Evolutionary conservation across 1,140 invertebrate genomes (phyloP), one percentile per base, ranked within the genome.

Genomic region (Andricus grossulariae): DNA sequence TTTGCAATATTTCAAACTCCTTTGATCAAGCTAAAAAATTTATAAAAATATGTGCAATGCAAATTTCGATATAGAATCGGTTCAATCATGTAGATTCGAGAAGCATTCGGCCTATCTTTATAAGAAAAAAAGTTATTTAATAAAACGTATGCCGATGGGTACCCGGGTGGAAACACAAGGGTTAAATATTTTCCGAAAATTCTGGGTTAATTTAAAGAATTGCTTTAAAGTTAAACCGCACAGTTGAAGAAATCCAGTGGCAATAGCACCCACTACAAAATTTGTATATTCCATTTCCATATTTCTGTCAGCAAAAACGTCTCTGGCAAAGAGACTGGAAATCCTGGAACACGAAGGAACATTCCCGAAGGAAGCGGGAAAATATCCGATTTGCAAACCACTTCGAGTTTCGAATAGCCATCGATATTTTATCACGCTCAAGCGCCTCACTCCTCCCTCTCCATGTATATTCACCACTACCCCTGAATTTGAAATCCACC

Each of bases 371-470:
- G 77, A 77, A 83, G 60, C 80, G 21, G 60, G 82, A 81, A 85
- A 85, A 85, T 85, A 78, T 76, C 70, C 84, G 84, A 85, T 85
- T 85, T 82, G 83, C 83, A 85, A 85, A 81, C 84, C 80, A 85
- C 84, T 84, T 81, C 80, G 80, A 84, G 80, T 84, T 81, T 84
- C 76, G 80, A 84, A 83, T 77, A 80, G 74, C 80, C 83, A 77
- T 75, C 83, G 82, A 82, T 84, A 84, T 79, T 78, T 84, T 79
- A 80, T 82, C 83, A 66, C 78, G 57, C 73, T 80, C 13, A 66
- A 66, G 60, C 60, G 25, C 60, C 60, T n/a, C 25, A n/a, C 19
- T 21, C 55, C 52, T 19, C 52, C 52, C 52, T 54, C 18, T 25
- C 60, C 60, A n/a, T 15, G n/a, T 25, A 18, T 60, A 13, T 32